A percentile compares a stretch with the other conserved stretches of the same genome.
phyloP scores from a whole-genome alignment of 2,797 vertebrate genomes.

The Argyrosomus regius region DNA sequence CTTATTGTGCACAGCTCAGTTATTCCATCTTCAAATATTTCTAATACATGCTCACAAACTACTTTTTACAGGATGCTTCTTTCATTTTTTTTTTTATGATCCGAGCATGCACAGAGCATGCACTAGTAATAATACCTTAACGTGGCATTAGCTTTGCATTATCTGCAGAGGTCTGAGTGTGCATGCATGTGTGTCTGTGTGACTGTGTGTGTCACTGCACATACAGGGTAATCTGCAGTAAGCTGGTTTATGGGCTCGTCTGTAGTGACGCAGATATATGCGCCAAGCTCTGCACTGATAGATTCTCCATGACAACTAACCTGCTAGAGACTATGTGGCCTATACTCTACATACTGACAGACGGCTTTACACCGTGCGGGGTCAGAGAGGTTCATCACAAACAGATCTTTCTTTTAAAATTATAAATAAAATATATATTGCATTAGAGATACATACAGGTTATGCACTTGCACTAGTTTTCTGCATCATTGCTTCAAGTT shows the following conservation, averaged over 20 bases:
- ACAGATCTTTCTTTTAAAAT: not conserved
- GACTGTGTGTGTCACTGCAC: slow-evolving; percentile 63
- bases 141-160: not conserved
- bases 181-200: slow-evolving; percentile 30
- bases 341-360: slow-evolving; percentile 50
- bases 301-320: slow-evolving; percentile 82
- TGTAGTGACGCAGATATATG: slow-evolving; percentile 82
- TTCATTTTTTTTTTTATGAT: not conserved
- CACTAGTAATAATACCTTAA: not conserved
- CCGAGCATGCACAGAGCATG: not conserved
- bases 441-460: not conserved
- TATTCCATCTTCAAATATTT: not conserved
- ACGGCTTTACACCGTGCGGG: not conserved
- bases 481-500: not conserved
- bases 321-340: slow-evolving; percentile 63
- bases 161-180: not conserved
- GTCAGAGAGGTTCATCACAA: not conserved
- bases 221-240: slow-evolving; percentile 85
- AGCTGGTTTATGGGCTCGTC: slow-evolving; percentile 87
- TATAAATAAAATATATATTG: not conserved
- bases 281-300: slow-evolving; percentile 75
- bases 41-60: not conserved
- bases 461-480: not conserved
- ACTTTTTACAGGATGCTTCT: not conserved
- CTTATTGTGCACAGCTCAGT: not conserved